A percentile compares a stretch with the other conserved stretches of the same genome.
Conservation (phyloP, 2,888 invertebrate species). For the Cheiracanthium punctorium region DNA sequence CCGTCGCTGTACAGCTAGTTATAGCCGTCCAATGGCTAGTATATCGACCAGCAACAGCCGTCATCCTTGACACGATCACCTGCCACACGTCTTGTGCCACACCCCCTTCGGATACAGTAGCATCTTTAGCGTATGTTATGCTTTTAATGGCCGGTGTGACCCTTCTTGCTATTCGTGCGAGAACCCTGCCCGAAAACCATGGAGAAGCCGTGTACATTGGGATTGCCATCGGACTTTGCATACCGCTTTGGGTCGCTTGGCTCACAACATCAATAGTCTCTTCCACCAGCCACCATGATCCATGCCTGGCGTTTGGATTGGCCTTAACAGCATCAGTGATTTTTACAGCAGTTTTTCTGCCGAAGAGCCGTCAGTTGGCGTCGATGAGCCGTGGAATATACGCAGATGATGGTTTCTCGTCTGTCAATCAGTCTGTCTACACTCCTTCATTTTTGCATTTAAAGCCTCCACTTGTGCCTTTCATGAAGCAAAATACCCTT, state of each 20-base stretch:
- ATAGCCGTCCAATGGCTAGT: constrained; percentile 77
- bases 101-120: constrained; percentile 79
- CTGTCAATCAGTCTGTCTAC: constrained; percentile 84
- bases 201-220: constrained; percentile 95
- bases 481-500: constrained; percentile 62
- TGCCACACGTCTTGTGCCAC: constrained; percentile 78
- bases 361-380: constrained; percentile 91
- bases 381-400: constrained; percentile 87
- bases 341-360: constrained; percentile 93
- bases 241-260: constrained; percentile 92
- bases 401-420: constrained; percentile 80
- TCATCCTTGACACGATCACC: constrained; percentile 78
- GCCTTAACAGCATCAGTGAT: constrained; percentile 89
- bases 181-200: constrained; percentile 92
- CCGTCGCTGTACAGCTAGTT: constrained; percentile 87
- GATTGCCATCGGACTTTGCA: constrained; percentile 88
- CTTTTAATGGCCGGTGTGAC: constrained; percentile 87
- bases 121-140: constrained; percentile 88
- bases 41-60: constrained; percentile 75
- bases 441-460: constrained; percentile 95
- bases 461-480: constrained; percentile 80
- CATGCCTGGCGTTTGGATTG: constrained; percentile 92
- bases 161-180: constrained; percentile 87
- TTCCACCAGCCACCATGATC: constrained; percentile 75
- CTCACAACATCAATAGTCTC: constrained; percentile 81